phyloP scores from a whole-genome alignment of 2,113 vertebrate species.

The Nyctereutes procyonoides region DNA sequence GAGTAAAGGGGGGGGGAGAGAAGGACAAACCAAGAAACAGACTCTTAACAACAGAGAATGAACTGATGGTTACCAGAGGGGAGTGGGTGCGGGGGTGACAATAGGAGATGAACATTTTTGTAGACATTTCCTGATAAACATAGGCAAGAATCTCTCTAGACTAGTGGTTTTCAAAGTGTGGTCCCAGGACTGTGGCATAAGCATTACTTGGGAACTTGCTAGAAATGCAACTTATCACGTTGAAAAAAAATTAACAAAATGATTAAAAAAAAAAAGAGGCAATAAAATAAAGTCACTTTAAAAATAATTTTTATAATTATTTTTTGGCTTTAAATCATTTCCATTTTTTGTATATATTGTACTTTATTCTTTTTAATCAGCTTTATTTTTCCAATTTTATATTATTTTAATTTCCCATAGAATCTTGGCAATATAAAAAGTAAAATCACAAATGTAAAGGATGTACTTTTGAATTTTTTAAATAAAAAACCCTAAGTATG shows the following conservation, averaged over 20 bases:
- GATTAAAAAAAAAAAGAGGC: not conserved
- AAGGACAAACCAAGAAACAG: not conserved
- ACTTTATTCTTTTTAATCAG: not conserved
- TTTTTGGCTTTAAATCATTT: not conserved
- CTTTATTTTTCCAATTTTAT: slow-evolving; percentile 20
- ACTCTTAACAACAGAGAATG: not conserved
- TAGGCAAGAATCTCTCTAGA: not conserved
- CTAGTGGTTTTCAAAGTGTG: not conserved
- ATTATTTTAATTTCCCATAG: slow-evolving; percentile 13
- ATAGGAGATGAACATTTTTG: not conserved
- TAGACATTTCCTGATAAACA: not conserved
- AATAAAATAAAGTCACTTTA: not conserved
- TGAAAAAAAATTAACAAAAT: not conserved
- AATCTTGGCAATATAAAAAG: not conserved
- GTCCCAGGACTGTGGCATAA: not conserved
- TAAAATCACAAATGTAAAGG: slow-evolving; percentile 3
- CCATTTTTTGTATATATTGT: not conserved
- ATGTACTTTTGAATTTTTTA: not conserved
- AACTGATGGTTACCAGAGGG: not conserved
- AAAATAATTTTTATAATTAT: not conserved
- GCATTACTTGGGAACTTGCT: not conserved
- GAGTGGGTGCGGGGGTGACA: not conserved
- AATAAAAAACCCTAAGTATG: not conserved
- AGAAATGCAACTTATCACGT: not conserved
- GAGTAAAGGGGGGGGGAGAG: not conserved